Percentiles rank a stretch among this genome's conserved stretches.
These are phyloP conservation scores for Brachirus orientalis DNA, from an alignment of 2,113 vertebrate species.

Conservation along the genomic window DNA sequence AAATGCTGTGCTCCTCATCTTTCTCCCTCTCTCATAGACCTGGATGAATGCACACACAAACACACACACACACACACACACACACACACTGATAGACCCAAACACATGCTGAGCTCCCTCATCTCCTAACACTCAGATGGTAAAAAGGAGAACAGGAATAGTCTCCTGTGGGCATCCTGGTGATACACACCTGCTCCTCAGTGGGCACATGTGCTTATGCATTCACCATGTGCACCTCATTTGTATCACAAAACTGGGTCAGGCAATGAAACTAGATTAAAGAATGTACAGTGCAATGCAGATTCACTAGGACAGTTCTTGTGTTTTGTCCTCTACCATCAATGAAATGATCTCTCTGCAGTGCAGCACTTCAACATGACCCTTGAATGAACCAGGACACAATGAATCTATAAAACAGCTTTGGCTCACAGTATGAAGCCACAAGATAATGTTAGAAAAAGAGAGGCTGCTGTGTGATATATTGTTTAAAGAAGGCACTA, in stretches of 20 bases:
- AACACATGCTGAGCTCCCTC: conserved; percentile 27
- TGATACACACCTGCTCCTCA: conserved; percentile 62
- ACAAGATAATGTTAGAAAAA: conserved; percentile 1
- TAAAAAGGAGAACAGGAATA: conserved; percentile 45
- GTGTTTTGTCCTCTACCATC: conserved; percentile 23
- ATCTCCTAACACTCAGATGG: conserved; percentile 52
- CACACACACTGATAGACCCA: background rate
- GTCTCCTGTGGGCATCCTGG: conserved; percentile 48
- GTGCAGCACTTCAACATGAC: conserved; percentile 19
- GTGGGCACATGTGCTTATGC: conserved; percentile 23
- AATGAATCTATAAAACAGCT: conserved; percentile 27
- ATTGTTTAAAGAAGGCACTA: too few relatives aligned
- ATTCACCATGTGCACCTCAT: conserved; percentile 40
- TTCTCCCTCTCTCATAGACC: background rate
- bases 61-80: conserved; percentile 1
- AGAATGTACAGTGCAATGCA: conserved; percentile 18
- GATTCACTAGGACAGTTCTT: conserved; percentile 17
- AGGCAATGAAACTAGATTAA: conserved; percentile 35
- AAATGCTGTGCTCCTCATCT: conserved; percentile 19
- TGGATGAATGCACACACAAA: conserved; percentile 28
- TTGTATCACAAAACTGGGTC: conserved; percentile 63
- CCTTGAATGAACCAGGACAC: conserved; percentile 21
- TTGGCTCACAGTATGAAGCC: conserved; percentile 8
- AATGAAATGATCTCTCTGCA: conserved; percentile 31
- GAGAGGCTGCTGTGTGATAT: too few relatives aligned